Percentiles rank a stretch among this genome's conserved stretches.
Evolutionary conservation across 92 coral and sea anemone genomes (phyloP).

Genomic region (Epizoanthus illoricatus): DNA sequence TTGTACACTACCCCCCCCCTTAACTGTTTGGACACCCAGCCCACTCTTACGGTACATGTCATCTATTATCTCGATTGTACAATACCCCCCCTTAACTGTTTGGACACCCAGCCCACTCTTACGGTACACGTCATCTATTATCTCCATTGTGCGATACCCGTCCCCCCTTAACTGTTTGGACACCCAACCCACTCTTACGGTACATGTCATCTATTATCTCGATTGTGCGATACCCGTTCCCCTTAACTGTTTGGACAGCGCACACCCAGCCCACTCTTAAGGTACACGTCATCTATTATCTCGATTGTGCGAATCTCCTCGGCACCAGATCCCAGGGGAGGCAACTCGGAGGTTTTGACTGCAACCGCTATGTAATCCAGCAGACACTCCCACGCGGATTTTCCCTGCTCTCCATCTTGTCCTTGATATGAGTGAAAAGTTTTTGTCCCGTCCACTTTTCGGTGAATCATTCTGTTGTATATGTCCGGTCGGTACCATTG

Average conservation of each 20-base stretch:
- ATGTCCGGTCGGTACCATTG: slow-evolving; percentile 33
- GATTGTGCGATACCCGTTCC: not conserved
- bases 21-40: too few species aligned
- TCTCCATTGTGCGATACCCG: too few species aligned
- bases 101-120: too few species aligned
- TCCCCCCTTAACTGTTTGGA: not conserved
- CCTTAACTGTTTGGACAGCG: slow-evolving; percentile 14
- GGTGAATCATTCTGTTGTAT: slow-evolving; percentile 13
- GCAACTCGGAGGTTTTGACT: not conserved
- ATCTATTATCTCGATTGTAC: too few species aligned
- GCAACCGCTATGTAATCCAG: slow-evolving; percentile 10
- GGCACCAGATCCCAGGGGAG: not conserved
- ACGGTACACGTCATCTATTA: too few species aligned
- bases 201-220: too few species aligned
- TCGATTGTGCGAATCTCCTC: slow-evolving; percentile 25
- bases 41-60: too few species aligned
- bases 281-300: slow-evolving; percentile 25
- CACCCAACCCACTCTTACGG: too few species aligned
- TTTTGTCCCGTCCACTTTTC: slow-evolving; percentile 9
- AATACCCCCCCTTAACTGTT: too few species aligned
- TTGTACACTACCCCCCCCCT: too few species aligned
- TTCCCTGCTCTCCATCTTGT: not conserved
- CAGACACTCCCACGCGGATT: slow-evolving; percentile 15
- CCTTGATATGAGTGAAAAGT: not conserved
- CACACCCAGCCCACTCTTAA: not conserved